A percentile compares a stretch with the other conserved stretches of the same genome.
These are phyloP conservation scores for Clarias platycephalus DNA, from an alignment of 2,797 vertebrate genomes.

Conservation along the genomic window DNA sequence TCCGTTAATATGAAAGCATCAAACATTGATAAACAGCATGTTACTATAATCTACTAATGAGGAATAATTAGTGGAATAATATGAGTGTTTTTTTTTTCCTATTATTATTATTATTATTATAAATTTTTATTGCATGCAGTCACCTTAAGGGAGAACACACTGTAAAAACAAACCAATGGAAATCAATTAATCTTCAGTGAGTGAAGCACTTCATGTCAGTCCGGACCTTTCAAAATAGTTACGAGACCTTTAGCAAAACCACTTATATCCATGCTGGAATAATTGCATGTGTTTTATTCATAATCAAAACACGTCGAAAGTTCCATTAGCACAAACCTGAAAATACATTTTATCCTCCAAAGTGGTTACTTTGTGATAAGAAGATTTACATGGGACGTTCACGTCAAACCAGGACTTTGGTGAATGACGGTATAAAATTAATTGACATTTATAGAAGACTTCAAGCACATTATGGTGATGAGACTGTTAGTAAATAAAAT, in stretches of 20 bases:
- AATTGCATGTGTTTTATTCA: background rate
- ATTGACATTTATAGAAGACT: no score
- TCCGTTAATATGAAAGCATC: background rate
- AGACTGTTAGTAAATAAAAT: background rate
- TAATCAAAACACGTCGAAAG: background rate
- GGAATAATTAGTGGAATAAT: background rate
- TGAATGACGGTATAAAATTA: no score
- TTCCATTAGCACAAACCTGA: background rate
- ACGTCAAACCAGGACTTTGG: no score
- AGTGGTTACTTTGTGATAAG: background rate
- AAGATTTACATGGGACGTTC: background rate
- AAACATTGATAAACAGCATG: no score
- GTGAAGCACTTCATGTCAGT: background rate
- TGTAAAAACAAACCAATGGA: background rate
- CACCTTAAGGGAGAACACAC: background rate
- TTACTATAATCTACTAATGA: background rate
- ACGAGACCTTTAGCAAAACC: background rate
- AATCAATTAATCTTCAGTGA: background rate
- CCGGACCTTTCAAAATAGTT: background rate
- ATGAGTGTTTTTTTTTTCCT: background rate
- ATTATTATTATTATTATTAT: no score
- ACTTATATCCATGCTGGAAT: background rate
- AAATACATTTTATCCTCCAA: background rate
- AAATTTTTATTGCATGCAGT: background rate
- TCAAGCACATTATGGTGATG: no score